Evolutionary conservation across 2,888 invertebrate species (phyloP).

Genomic region (Polyploca ridens): DNA sequence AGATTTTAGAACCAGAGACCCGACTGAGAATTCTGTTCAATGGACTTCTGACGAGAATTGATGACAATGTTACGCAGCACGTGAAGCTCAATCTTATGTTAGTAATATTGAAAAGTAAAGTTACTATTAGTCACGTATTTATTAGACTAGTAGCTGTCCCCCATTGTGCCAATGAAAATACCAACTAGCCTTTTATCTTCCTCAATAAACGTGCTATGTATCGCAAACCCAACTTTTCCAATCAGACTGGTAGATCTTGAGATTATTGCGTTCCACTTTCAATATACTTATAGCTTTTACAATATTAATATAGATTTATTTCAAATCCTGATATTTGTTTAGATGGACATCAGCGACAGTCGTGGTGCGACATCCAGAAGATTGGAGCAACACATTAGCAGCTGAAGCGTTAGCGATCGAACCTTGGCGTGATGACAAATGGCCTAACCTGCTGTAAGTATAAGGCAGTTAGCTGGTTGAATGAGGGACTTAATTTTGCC

Average conservation of each 20-base stretch:
- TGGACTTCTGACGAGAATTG: conserved; percentile 85
- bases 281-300: too few relatives aligned
- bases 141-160: not conserved
- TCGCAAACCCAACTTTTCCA: too few relatives aligned
- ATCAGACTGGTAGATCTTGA: too few relatives aligned
- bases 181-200: not conserved
- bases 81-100: conserved; percentile 86
- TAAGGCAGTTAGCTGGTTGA: too few relatives aligned
- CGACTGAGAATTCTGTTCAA: conserved; percentile 88
- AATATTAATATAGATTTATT: not conserved
- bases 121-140: too few relatives aligned
- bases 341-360: conserved; percentile 84
- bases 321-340: conserved; percentile 28
- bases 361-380: conserved; percentile 79
- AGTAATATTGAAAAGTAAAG: conserved; percentile 45
- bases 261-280: too few relatives aligned
- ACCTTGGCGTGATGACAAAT: conserved; percentile 83
- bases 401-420: conserved; percentile 83
- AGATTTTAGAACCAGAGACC: conserved; percentile 84
- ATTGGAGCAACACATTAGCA: conserved; percentile 81
- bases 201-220: too few relatives aligned
- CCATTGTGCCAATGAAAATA: not conserved
- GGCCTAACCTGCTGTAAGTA: conserved; percentile 83
- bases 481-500: too few relatives aligned
- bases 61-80: conserved; percentile 57